A percentile compares a stretch with the other conserved stretches of the same genome.
Evolutionary conservation across 53 echinoderm and acorn worm species (phyloP).

Genomic region (Patiria pectinifera): DNA sequence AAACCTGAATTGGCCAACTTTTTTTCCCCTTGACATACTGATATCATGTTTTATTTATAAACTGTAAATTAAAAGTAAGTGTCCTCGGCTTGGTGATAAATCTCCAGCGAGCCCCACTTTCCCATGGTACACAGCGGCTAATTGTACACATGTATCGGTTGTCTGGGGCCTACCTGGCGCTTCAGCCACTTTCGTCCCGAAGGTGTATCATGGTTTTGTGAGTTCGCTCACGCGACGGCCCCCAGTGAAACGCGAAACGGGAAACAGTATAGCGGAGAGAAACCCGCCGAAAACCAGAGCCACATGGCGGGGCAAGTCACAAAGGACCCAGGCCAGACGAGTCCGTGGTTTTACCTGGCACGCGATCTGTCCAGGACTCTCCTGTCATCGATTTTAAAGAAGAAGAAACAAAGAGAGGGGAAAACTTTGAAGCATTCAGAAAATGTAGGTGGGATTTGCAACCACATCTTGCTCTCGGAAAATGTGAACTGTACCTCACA

Average conservation of each 20-base stretch:
- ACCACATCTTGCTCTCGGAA: neutral
- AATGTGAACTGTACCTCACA: no score
- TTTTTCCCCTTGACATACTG: no score
- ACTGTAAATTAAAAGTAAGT: no score
- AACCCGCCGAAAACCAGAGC: slow-evolving; percentile 6
- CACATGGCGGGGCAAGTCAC: slow-evolving; percentile 55
- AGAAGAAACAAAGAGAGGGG: neutral
- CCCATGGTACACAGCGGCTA: neutral
- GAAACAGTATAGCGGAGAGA: neutral
- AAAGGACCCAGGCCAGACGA: slow-evolving; percentile 14
- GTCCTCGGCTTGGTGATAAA: neutral
- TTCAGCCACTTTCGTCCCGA: neutral
- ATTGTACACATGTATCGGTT: neutral
- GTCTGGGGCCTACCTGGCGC: neutral
- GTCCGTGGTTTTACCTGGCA: slow-evolving; percentile 22
- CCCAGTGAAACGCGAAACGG: slow-evolving; percentile 3
- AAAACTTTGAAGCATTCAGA: neutral
- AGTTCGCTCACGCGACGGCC: neutral
- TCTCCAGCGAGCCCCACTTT: neutral
- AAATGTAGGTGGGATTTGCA: neutral
- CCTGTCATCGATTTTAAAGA: neutral
- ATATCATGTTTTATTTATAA: no score
- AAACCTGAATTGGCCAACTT: no score
- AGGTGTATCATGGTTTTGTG: slow-evolving; percentile 17
- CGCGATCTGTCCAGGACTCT: slow-evolving; percentile 34